Evolutionary conservation across 1,140 invertebrate genomes (phyloP), one percentile per base, ranked within the genome.

Genomic region (Hycleus phaleratus): DNA sequence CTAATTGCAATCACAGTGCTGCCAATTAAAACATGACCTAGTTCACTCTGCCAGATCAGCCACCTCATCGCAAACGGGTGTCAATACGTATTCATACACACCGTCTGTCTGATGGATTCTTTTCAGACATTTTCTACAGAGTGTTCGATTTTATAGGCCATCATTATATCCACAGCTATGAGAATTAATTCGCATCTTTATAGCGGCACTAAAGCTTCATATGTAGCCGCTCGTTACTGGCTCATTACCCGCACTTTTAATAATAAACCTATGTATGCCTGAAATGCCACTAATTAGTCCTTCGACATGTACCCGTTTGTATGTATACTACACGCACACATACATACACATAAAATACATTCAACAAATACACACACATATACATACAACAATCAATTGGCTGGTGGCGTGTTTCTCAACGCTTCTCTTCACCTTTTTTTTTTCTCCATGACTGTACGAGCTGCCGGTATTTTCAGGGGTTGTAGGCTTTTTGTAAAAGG

Each of bases 401-500:
- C 45, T 24, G 39, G 48, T 4, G 32, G 38, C 3, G 3, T 12
- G 11, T 47, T 32, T 26, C 24, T 47, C 46, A 45, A 25, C n/a
- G 39, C 44, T 38, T 52, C 46, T 43, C 32, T 46, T 18, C 38
- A 51, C 39, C 10, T 51, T 51, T 42, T 42, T 12, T 39, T 51
- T 7, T 3, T 58, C 32, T 58, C 58, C 18, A 18, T n/a, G 53
- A 38, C 11, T 47, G 56, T 58, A 52, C 60, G 45, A 49, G 58
- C 60, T 64, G 66, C 57, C 60, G 63, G 64, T 68, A 69, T 66
- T 70, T 66, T 69, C 46, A 50, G 65, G 63, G 65, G 64, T 64
- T 63, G 66, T 64, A 67, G 64, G 66, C 66, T 69, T 66, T 69
- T 70, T 69, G 65, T 66, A 64, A 32, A 32, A 61, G 58, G 61